Evolutionary conservation across 2,797 vertebrate genomes (phyloP).

Genomic region (Harpagifer antarcticus): DNA sequence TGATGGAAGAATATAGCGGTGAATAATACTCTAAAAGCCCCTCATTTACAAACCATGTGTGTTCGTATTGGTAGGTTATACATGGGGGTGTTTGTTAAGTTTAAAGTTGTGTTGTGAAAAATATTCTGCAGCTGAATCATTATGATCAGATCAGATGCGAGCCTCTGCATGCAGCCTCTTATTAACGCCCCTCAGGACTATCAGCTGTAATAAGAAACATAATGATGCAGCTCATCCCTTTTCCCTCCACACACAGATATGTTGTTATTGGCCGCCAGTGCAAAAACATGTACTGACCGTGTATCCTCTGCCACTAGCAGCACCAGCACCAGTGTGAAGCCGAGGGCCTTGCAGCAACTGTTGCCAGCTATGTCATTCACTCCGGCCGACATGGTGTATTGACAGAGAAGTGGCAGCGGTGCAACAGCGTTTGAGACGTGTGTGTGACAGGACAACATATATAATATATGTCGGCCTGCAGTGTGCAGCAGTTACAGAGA

Average conservation of each 20-base stretch:
- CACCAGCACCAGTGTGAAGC: conserved; percentile 41
- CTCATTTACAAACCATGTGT: not conserved
- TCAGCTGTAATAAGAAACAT: conserved; percentile 35
- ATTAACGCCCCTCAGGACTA: conserved; percentile 38
- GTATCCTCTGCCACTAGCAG: conserved; percentile 28
- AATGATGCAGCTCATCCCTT: conserved; percentile 47
- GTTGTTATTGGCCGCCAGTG: conserved; percentile 57
- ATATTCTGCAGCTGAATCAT: conserved; percentile 27
- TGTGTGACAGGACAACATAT: conserved; percentile 51
- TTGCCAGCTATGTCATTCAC: conserved; percentile 68
- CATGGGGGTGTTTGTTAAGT: conserved; percentile 27
- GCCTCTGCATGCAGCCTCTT: conserved; percentile 7
- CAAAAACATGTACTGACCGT: conserved; percentile 57
- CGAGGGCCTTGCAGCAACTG: conserved; percentile 60
- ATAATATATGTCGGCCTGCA: conserved; percentile 65
- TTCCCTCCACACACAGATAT: conserved; percentile 27
- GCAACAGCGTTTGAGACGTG: conserved; percentile 53
- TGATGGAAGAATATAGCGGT: conserved; percentile 11
- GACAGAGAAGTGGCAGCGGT: conserved; percentile 38
- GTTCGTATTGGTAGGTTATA: not conserved
- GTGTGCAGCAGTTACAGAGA: conserved; percentile 46
- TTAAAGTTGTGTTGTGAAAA: conserved; percentile 44
- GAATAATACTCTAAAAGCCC: not conserved
- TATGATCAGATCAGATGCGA: conserved; percentile 22
- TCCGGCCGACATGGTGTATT: conserved; percentile 41